These are phyloP conservation scores for Aricia agestis DNA, from an alignment of 1,140 invertebrate species.

Conservation along the genomic window DNA sequence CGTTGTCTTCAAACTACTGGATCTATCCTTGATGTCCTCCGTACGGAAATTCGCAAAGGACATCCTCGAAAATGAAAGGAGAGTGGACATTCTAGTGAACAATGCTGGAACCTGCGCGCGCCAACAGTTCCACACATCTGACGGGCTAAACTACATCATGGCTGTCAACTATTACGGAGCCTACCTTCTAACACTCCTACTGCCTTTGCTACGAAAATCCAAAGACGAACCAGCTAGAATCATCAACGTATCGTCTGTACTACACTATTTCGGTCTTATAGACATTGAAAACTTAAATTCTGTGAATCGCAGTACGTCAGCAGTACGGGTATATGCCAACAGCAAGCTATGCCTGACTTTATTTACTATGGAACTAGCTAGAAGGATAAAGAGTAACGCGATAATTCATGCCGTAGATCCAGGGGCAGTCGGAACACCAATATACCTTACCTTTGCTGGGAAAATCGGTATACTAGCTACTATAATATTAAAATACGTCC, in stretches of 20 bases:
- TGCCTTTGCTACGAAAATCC: constrained; percentile 76
- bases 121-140: constrained; percentile 60
- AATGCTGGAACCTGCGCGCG: constrained; percentile 81
- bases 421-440: constrained; percentile 77
- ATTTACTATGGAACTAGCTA: constrained; percentile 79
- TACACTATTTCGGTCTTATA: constrained; percentile 76
- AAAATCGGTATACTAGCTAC: constrained; percentile 30
- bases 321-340: constrained; percentile 77
- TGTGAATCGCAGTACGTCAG: constrained; percentile 77
- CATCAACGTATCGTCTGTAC: constrained; percentile 81
- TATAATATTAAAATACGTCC: constrained; percentile 35
- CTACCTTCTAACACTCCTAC: constrained; percentile 83
- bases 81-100: constrained; percentile 82
- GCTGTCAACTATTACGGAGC: constrained; percentile 82
- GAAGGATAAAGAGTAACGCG: constrained; percentile 77
- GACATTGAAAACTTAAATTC: constrained; percentile 80
- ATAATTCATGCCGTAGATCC: constrained; percentile 78
- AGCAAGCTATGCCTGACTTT: constrained; percentile 84
- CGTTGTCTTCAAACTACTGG: constrained; percentile 48
- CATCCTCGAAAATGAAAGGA: constrained; percentile 71
- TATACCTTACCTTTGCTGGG: constrained; percentile 36
- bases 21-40: constrained; percentile 48
- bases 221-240: constrained; percentile 77
- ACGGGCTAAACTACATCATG: constrained; percentile 82
- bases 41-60: constrained; percentile 43